phyloP scores from a whole-genome alignment of 2,888 invertebrate species.

The Phania funesta region DNA sequence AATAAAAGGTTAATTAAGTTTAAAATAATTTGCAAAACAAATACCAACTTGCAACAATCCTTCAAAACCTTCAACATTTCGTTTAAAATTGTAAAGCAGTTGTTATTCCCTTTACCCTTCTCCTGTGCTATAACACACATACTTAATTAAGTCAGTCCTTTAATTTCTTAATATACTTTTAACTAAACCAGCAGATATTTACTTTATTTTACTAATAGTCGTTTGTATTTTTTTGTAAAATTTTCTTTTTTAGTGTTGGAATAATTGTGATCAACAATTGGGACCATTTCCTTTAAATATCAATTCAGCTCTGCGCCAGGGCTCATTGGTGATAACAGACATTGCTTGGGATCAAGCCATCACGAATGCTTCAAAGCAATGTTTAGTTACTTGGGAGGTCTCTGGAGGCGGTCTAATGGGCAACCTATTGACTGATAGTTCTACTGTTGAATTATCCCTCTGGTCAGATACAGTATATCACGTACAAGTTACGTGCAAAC shows the following conservation, averaged over 20 bases:
- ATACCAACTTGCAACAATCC: too few relatives aligned
- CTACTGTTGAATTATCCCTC: conserved; percentile 88
- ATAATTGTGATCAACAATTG: conserved; percentile 75
- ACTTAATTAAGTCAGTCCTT: not conserved
- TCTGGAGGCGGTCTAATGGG: conserved; percentile 90
- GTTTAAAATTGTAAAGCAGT: not conserved
- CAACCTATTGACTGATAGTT: conserved; percentile 90
- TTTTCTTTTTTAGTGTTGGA: conserved; percentile 74
- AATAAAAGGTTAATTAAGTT: conserved; percentile 8
- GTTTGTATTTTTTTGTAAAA: not conserved
- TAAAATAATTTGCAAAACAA: not conserved
- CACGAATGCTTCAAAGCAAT: conserved; percentile 81
- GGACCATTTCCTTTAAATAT: conserved; percentile 75
- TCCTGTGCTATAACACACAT: not conserved
- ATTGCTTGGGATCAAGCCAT: conserved; percentile 76
- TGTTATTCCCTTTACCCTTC: not conserved
- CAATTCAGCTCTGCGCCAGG: conserved; percentile 74
- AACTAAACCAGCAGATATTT: not conserved
- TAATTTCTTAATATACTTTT: not conserved
- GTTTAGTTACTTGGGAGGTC: conserved; percentile 91
- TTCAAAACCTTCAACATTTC: too few relatives aligned
- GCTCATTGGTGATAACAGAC: conserved; percentile 74
- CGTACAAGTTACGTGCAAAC: conserved; percentile 85
- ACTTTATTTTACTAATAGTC: conserved; percentile 5
- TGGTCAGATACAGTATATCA: conserved; percentile 91